Evolutionary conservation across 2,888 invertebrate genomes (phyloP).

Genomic region (Idaea dimidiata): DNA sequence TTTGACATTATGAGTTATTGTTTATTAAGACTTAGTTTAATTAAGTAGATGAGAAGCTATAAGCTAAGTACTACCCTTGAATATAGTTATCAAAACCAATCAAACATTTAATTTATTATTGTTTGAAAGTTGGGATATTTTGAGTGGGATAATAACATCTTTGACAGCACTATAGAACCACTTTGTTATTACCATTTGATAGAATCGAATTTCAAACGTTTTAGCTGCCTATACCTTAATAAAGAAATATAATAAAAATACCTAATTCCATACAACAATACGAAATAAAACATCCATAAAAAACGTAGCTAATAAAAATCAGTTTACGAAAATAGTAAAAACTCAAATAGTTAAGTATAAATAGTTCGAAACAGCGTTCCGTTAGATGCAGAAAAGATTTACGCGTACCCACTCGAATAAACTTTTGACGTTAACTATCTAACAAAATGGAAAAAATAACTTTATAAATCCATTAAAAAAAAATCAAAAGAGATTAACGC

Average conservation of each 20-base stretch:
- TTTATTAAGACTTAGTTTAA: no score
- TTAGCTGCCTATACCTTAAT: constrained; percentile 18
- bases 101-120: no score
- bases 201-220: constrained; percentile 3
- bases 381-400: constrained; percentile 27
- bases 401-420: constrained; percentile 24
- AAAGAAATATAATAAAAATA: constrained; percentile 20
- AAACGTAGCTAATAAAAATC: constrained; percentile 15
- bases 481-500: constrained; percentile 31
- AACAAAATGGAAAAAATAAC: constrained; percentile 28
- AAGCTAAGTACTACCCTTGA: no score
- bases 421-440: constrained; percentile 25
- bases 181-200: no score
- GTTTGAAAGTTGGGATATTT: no score
- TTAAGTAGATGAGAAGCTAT: no score
- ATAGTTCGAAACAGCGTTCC: constrained; percentile 19
- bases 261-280: constrained; percentile 35
- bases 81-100: no score
- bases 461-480: constrained; percentile 21
- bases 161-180: no score
- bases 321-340: constrained; percentile 24
- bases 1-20: no score
- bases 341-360: constrained; percentile 13
- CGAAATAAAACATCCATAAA: constrained; percentile 15
- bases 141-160: no score